phyloP scores from a whole-genome alignment of 2,888 invertebrate species.

The Merodon equestris region DNA sequence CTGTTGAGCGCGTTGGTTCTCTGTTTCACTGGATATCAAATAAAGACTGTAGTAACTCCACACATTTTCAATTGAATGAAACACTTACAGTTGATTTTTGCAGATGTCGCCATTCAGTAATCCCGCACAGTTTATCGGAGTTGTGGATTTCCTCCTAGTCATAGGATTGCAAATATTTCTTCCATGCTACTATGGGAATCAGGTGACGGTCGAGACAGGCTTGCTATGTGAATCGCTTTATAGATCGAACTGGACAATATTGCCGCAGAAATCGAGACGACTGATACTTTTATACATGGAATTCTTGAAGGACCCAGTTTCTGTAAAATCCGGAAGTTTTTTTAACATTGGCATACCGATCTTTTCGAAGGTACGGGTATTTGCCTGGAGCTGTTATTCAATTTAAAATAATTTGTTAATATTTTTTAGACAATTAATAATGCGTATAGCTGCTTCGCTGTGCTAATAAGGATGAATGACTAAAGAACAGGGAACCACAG shows the following conservation, averaged over 20 bases:
- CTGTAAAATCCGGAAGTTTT: slow-evolving; percentile 72
- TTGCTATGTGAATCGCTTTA: slow-evolving; percentile 71
- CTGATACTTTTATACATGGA: slow-evolving; percentile 73
- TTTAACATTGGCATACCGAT: slow-evolving; percentile 74
- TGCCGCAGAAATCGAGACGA: slow-evolving; percentile 71
- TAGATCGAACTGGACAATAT: slow-evolving; percentile 73
- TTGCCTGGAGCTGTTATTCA: too few species aligned
- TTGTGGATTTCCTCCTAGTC: slow-evolving; percentile 70
- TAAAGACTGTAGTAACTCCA: slow-evolving; percentile 70
- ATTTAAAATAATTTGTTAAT: slow-evolving; percentile 2
- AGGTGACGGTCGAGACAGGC: slow-evolving; percentile 72
- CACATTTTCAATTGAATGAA: not conserved
- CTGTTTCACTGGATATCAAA: slow-evolving; percentile 73
- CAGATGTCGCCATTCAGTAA: slow-evolving; percentile 39
- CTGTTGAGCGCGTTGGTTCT: slow-evolving; percentile 72
- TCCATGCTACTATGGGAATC: slow-evolving; percentile 75
- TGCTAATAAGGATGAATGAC: slow-evolving; percentile 73
- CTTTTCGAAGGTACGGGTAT: slow-evolving; percentile 72
- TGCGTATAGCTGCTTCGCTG: slow-evolving; percentile 70
- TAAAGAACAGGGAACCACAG: slow-evolving; percentile 13
- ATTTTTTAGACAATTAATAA: slow-evolving; percentile 49
- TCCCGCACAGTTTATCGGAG: slow-evolving; percentile 54
- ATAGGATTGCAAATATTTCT: slow-evolving; percentile 75
- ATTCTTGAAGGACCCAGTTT: slow-evolving; percentile 72
- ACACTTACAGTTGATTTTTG: not conserved